Base-by-base conservation (phyloP, 1,140 invertebrate genomes). In the Lordiphosa collinella region DNA sequence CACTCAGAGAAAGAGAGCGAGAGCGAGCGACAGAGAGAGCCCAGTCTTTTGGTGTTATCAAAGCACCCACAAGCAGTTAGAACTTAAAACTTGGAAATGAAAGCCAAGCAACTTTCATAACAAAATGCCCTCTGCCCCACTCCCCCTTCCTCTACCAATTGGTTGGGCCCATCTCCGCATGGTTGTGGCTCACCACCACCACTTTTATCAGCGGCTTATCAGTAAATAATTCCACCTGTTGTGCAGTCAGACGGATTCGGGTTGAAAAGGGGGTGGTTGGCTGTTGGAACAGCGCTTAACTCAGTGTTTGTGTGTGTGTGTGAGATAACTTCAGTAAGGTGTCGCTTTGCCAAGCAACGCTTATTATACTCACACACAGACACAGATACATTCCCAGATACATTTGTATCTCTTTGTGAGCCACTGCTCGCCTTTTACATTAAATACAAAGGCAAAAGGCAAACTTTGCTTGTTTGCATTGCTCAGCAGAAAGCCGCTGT, bases 221-320 rank as follows among this genome's bases (percentile, higher is more conserved):
- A 82, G 76, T 82, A 82, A 82, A 82, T 82, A 82, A 82, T 82
- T 82, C 72, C 76, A 82, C 78, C 76, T 82, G 76, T 80, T 80
- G 69, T 64, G 52, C 63, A 38, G 37, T 62, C 41, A 35, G 18
- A 12, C 18, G 43, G 34, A 11, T 32, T 40, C 25, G 10, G 22
- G 41, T 25, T 54, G 35, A 53, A 12, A 13, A 13, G 13, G 3
- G 6, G 8, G 6, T 43, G 41, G 22, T 7, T 25, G 5, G 0
- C 6, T 25, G n/a, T 13, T 10, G 14, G 3, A 8, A 14, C 18
- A 14, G 14, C 18, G 41, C 13, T 25, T 25, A 66, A 62, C 40
- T 56, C 14, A 46, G 37, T 48, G 36, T 61, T 32, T 47, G 14
- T 35, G 18, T 56, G 40, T 34, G 12, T 58, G 54, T 56, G 38